Conservation (phyloP, 2,888 invertebrate genomes). For the Orthosia incerta region DNA sequence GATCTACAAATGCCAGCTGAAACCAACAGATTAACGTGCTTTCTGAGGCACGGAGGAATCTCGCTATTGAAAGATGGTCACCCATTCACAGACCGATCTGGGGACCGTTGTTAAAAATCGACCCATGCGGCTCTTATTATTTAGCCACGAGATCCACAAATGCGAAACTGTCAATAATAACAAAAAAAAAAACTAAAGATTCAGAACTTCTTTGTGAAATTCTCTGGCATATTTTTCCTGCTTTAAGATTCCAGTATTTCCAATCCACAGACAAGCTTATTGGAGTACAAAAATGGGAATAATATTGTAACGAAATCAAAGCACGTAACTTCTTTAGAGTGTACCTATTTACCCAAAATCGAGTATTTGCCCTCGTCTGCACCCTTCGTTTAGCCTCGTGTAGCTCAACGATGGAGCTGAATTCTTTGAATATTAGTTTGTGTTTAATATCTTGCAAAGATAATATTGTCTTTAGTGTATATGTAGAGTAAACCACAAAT, state of each 20-base stretch:
- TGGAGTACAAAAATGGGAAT: constrained; percentile 27
- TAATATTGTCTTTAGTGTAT: constrained; percentile 20
- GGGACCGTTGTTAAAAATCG: too few species aligned
- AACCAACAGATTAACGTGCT: too few species aligned
- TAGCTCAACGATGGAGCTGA: neutral
- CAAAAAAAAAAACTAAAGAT: neutral
- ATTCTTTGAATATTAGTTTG: constrained; percentile 38
- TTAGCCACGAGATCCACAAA: too few species aligned
- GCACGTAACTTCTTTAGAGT: constrained; percentile 44
- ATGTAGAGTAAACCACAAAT: constrained; percentile 2
- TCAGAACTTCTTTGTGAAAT: neutral
- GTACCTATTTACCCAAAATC: constrained; percentile 43
- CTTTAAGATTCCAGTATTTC: neutral
- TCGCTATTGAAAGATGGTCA: too few species aligned
- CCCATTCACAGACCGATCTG: too few species aligned
- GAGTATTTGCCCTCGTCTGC: constrained; percentile 41
- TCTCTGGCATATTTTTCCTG: neutral
- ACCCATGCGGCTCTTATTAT: too few species aligned
- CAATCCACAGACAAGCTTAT: constrained; percentile 6
- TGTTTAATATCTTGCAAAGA: constrained; percentile 21
- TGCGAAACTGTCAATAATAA: too few species aligned
- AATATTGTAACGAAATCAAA: constrained; percentile 41
- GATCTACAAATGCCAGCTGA: too few species aligned
- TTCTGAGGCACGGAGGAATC: too few species aligned
- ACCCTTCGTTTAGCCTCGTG: constrained; percentile 16